Base-by-base conservation (phyloP, 92 coral and sea anemone species). In the Porites lobata region DNA sequence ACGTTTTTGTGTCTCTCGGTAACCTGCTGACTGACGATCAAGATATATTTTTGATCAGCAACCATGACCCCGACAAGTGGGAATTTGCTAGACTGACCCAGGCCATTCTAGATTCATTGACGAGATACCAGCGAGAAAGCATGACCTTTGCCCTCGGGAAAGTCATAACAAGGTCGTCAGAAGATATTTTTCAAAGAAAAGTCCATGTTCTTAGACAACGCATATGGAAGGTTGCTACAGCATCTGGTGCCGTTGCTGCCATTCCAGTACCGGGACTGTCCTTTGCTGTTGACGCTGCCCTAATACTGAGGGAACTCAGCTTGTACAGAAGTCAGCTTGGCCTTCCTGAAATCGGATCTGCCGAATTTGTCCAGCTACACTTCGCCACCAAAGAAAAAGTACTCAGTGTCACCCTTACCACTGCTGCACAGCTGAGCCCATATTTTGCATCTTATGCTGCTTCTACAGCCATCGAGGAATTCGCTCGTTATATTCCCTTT, bases 241-340 rank as follows among this genome's bases (percentile, higher is more conserved):
- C 66, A 24, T 83, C 89, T 17, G 92, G 79, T 5, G 80, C 21
- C 2, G 85, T 14, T 14, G 92, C 89, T 9, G 24, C 26, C 13
- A 75, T 83, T 50, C 92, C 92, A 2, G 13, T 89, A 32, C 85
- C 89, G n/a, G 92, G 92, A 13, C 24, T 83, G 14, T 76, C 88
- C 5, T 6, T 76, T 13, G 89, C 56, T 4, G 77, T 76, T 14
- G 92, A 89, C 54, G 19, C 65, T 18, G 85, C 64, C 4, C 80
- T 83, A 22, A 43, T 89, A 18, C 57, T 70, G 26, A 53, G 15
- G 1, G 92, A 89, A 84, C 2, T 89, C 47, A 54, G 53, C 57
- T 57, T 83, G 9, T 89, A 89, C 80, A 83, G 76, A 68, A 18
- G 72, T 14, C 92, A 89, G 73, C 88, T 89, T 51, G 88, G 89